A percentile compares a stretch with the other conserved stretches of the same genome.
phyloP scores from a whole-genome alignment of 1,140 invertebrate species.

The Pogonomyrmex californicus region DNA sequence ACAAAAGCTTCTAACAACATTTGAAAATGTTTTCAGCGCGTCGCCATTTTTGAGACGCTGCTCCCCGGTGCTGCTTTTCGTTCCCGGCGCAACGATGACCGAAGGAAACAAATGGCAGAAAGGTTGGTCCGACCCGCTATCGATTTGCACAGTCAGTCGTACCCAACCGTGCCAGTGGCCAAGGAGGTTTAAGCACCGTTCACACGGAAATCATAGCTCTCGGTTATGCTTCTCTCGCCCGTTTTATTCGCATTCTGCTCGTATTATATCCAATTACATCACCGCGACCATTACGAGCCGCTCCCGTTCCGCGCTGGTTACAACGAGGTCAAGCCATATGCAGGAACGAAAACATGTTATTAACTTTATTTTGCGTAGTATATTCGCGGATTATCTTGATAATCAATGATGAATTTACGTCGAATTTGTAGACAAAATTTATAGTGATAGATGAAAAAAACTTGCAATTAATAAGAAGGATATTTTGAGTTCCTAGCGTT shows the following conservation, averaged over 20 bases:
- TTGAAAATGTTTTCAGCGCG: slow-evolving; percentile 36
- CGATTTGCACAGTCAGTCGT: slow-evolving; percentile 76
- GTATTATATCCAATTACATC: slow-evolving; percentile 64
- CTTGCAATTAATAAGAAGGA: background rate
- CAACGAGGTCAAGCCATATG: slow-evolving; percentile 50
- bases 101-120: slow-evolving; percentile 63
- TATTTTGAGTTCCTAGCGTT: background rate
- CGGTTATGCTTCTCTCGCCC: slow-evolving; percentile 15
- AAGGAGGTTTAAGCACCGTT: slow-evolving; percentile 41
- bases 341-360: slow-evolving; percentile 54
- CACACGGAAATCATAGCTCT: slow-evolving; percentile 42
- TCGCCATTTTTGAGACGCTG: slow-evolving; percentile 5
- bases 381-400: background rate
- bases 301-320: slow-evolving; percentile 55
- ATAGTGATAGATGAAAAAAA: background rate
- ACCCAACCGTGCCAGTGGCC: slow-evolving; percentile 72
- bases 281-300: slow-evolving; percentile 49
- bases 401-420: too few relatives aligned
- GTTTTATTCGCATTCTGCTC: slow-evolving; percentile 60
- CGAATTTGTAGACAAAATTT: background rate
- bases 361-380: slow-evolving; percentile 16
- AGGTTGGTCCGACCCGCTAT: slow-evolving; percentile 67
- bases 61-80: slow-evolving; percentile 23
- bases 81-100: slow-evolving; percentile 27
- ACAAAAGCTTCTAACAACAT: slow-evolving; percentile 51